Evolutionary conservation across 2,888 invertebrate genomes (phyloP).

Genomic region (Temnothorax ravouxi): DNA sequence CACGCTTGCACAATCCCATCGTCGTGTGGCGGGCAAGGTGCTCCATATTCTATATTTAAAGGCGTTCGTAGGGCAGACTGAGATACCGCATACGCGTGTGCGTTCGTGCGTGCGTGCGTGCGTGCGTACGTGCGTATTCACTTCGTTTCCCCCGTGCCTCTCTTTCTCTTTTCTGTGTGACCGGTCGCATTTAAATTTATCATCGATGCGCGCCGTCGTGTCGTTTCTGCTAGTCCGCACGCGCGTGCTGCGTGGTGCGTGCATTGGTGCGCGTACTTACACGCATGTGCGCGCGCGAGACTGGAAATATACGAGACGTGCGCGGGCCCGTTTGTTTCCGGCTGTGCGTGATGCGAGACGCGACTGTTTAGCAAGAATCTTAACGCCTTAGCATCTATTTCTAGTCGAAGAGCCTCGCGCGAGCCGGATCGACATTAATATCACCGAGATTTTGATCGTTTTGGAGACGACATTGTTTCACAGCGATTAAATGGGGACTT

Average conservation of each 20-base stretch:
- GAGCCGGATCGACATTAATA: slow-evolving; percentile 54
- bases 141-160: slow-evolving; percentile 28
- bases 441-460: slow-evolving; percentile 61
- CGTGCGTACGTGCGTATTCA: slow-evolving; percentile 25
- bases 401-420: slow-evolving; percentile 59
- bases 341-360: slow-evolving; percentile 67
- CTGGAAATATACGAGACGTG: slow-evolving; percentile 73
- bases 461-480: slow-evolving; percentile 51
- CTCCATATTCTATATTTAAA: slow-evolving; percentile 86
- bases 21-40: slow-evolving; percentile 77
- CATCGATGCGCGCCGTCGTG: slow-evolving; percentile 72
- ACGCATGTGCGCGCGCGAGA: slow-evolving; percentile 44
- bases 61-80: slow-evolving; percentile 65
- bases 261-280: not conserved
- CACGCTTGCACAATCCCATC: slow-evolving; percentile 74
- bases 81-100: slow-evolving; percentile 76
- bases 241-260: slow-evolving; percentile 16
- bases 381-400: slow-evolving; percentile 70
- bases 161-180: slow-evolving; percentile 60
- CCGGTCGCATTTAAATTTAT: slow-evolving; percentile 79
- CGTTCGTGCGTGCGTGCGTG: slow-evolving; percentile 57
- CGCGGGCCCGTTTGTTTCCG: slow-evolving; percentile 76
- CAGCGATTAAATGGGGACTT: not conserved
- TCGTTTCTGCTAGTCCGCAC: slow-evolving; percentile 37
- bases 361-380: slow-evolving; percentile 70